phyloP scores from a whole-genome alignment of 2,888 invertebrate species.

The Agrotis puta region DNA sequence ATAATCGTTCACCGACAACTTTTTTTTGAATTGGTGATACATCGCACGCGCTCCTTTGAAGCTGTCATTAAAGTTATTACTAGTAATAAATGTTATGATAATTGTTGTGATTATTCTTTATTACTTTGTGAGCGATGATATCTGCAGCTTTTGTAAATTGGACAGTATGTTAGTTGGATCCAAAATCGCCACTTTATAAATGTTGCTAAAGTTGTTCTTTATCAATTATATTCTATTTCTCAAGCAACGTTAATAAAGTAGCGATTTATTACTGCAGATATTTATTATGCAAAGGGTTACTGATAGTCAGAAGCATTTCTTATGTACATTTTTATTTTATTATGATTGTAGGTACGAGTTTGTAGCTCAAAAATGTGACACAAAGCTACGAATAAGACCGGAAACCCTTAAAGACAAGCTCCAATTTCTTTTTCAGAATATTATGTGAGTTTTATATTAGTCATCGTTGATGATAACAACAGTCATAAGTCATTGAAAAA shows the following conservation, averaged over 20 bases:
- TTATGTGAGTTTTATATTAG: background rate
- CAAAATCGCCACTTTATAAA: too few species aligned
- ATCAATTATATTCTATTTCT: too few species aligned
- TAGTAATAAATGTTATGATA: slow-evolving; percentile 27
- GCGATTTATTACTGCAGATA: too few species aligned
- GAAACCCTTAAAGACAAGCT: background rate
- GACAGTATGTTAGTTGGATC: too few species aligned
- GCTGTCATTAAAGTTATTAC: slow-evolving; percentile 1
- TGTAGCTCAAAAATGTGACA: background rate
- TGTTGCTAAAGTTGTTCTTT: too few species aligned
- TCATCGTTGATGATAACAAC: background rate
- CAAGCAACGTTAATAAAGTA: too few species aligned
- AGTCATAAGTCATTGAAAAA: background rate
- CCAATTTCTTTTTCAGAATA: background rate
- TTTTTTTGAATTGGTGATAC: slow-evolving; percentile 48
- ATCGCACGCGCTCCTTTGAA: slow-evolving; percentile 13
- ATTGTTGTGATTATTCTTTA: slow-evolving; percentile 8
- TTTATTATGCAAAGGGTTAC: too few species aligned
- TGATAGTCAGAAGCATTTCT: too few species aligned
- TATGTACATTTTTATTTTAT: too few species aligned
- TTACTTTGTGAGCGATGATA: background rate
- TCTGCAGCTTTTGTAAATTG: background rate
- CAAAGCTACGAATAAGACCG: background rate
- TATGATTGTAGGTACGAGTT: too few species aligned
- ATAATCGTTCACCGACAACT: slow-evolving; percentile 18